Base-by-base conservation (phyloP, 2,888 invertebrate genomes). In the Dolichomitus sp. region DNA sequence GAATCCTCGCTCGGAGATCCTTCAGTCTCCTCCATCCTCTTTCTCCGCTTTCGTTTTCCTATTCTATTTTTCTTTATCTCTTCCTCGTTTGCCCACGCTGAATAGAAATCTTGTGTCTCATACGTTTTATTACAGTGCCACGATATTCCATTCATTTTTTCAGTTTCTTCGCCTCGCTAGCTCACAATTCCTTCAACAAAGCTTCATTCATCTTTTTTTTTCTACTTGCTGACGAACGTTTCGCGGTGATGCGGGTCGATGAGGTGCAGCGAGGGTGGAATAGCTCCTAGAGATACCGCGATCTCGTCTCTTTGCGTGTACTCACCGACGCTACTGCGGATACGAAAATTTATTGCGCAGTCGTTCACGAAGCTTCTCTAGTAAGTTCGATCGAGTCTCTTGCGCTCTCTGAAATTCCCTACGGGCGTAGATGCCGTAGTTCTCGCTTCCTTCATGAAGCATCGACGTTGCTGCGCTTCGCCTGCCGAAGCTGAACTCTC, bases 71-170 rank as follows among this genome's bases (percentile, higher is more conserved):
- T 72, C 81, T 72, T 77, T 72, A 70, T 70, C 72, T 81, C 76
- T 76, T 84, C 84, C 85, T 76, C 68, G 80, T 70, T 89, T 89
- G 88, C 90, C 89, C 90, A 88, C 90, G 86, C 85, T 86, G 84
- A 83, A 85, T 79, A 81, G 84, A 87, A 87, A 88, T 85, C 84
- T 84, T 80, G 78, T 57, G 57, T 81, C 77, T 80, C 52, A 73
- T 68, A 40, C 70, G 70, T 70, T 82, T 79, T 74, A 82, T 79
- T 65, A 23, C 77, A 45, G 73, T 42, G 77, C 61, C 79, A 70
- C 70, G 65, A 65, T 82, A 50, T 75, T 75, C 79, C 74, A 82
- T 82, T 79, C 79, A 45, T 42, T 57, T 83, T 66, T 61, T 17
- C 33, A 48, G 33, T 57, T 70, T 68, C 42, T 74, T 33, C 50